Conservation (phyloP, 1,140 invertebrate species). For the Agrypnia vestita region DNA sequence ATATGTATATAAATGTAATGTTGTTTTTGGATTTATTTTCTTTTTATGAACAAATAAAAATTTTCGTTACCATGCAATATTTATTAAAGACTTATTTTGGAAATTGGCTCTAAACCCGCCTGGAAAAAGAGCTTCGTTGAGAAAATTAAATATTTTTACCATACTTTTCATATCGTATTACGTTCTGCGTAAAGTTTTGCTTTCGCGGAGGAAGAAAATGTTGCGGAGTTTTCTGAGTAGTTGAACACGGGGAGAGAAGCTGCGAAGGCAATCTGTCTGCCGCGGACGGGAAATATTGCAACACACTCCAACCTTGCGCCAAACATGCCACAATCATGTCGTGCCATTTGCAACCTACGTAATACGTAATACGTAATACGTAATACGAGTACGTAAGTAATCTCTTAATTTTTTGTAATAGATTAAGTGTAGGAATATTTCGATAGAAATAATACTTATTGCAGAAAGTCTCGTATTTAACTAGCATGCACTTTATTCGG, state of each 20-base stretch:
- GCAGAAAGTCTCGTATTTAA: no score
- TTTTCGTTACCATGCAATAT: background rate
- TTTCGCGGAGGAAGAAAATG: background rate
- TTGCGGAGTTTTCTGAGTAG: background rate
- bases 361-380: no score
- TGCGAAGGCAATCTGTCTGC: background rate
- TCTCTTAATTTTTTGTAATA: no score
- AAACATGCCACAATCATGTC: background rate
- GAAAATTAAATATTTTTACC: constrained; percentile 18
- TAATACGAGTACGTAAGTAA: no score
- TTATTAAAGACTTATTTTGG: background rate
- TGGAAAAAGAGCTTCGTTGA: background rate
- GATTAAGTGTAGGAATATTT: no score
- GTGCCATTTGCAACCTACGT: background rate
- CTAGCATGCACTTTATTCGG: no score
- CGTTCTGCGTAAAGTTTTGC: constrained; percentile 20
- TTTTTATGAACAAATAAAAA: background rate
- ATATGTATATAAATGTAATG: no score
- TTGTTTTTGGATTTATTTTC: no score
- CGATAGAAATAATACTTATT: no score
- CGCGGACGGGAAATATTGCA: background rate
- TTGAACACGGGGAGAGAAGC: constrained; percentile 10
- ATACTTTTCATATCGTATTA: constrained; percentile 37
- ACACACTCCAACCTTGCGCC: background rate
- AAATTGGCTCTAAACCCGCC: constrained; percentile 4